Percentiles rank a stretch among this genome's conserved stretches.
Evolutionary conservation across 2,113 vertebrate species (phyloP).

Genomic region (Mustela nigripes): DNA sequence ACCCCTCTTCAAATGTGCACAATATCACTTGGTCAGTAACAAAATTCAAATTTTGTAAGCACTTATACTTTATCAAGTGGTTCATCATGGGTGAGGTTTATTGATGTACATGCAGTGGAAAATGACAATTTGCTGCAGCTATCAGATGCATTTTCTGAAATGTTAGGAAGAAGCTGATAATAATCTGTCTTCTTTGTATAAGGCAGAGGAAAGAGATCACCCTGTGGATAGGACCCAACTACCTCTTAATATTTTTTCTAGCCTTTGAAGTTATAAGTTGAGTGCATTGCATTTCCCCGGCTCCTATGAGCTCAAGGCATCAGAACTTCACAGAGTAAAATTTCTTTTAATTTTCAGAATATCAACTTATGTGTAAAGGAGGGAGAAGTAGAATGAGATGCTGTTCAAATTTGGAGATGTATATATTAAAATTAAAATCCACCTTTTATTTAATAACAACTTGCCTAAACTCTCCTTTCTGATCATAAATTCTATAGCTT

Average conservation of each 20-base stretch:
- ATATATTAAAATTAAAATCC: neutral
- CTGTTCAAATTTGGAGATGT: neutral
- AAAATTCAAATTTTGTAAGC: neutral
- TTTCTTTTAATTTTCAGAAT: neutral
- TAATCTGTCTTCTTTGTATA: neutral
- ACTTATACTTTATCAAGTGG: neutral
- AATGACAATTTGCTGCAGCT: neutral
- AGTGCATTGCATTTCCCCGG: neutral
- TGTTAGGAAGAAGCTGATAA: slow-evolving; percentile 22
- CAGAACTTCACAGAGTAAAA: neutral
- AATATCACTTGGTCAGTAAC: neutral
- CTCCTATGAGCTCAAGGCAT: neutral
- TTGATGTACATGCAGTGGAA: neutral
- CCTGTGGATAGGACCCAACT: neutral
- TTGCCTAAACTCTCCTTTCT: neutral
- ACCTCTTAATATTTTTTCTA: neutral
- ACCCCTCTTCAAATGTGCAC: neutral
- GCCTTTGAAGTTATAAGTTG: neutral
- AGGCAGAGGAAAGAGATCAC: neutral
- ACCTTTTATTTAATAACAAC: neutral
- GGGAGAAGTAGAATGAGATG: neutral
- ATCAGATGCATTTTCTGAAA: neutral
- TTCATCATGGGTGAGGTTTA: neutral
- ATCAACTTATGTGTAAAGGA: neutral
- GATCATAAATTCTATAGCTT: neutral